Conservation (phyloP, 53 echinoderm and acorn worm genomes). For the Holothuria scabra region DNA sequence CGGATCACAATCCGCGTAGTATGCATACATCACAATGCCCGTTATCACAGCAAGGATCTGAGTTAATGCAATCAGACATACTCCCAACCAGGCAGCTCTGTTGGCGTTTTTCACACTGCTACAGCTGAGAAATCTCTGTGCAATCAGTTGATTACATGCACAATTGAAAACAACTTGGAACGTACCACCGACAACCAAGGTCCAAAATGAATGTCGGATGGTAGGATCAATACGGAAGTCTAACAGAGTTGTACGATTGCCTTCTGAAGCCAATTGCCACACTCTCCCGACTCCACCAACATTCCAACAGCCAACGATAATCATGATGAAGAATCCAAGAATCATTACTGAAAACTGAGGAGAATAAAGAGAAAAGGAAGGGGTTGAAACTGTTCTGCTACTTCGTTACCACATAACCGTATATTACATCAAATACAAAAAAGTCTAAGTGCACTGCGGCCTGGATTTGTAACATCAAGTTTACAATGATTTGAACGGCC, state of each 20-base stretch:
- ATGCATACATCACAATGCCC: slow-evolving; percentile 73
- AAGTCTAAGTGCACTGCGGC: too few species aligned
- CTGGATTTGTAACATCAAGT: too few species aligned
- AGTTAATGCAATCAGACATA: slow-evolving; percentile 31
- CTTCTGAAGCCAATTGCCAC: slow-evolving; percentile 21
- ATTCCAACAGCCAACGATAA: slow-evolving; percentile 15
- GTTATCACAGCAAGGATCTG: slow-evolving; percentile 74
- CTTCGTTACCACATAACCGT: too few species aligned
- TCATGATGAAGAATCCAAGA: slow-evolving; percentile 39
- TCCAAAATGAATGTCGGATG: slow-evolving; percentile 71
- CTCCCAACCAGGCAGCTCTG: slow-evolving; percentile 53
- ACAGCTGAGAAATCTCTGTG: slow-evolving; percentile 83
- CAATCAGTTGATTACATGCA: slow-evolving; percentile 77
- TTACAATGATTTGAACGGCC: too few species aligned
- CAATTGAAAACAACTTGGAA: slow-evolving; percentile 72
- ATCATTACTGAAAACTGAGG: slow-evolving; percentile 34
- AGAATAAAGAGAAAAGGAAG: not conserved
- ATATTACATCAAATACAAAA: too few species aligned
- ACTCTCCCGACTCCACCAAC: slow-evolving; percentile 41
- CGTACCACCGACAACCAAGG: slow-evolving; percentile 76
- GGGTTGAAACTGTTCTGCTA: too few species aligned
- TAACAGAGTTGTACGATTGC: slow-evolving; percentile 41
- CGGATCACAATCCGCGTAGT: slow-evolving; percentile 78
- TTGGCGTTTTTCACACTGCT: slow-evolving; percentile 70
- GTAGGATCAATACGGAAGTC: slow-evolving; percentile 72